Percentiles rank a stretch among this genome's conserved stretches.
These are phyloP conservation scores for Ditylenchus dipsaci DNA, from an alignment of 1,140 invertebrate species.

Conservation along the genomic window DNA sequence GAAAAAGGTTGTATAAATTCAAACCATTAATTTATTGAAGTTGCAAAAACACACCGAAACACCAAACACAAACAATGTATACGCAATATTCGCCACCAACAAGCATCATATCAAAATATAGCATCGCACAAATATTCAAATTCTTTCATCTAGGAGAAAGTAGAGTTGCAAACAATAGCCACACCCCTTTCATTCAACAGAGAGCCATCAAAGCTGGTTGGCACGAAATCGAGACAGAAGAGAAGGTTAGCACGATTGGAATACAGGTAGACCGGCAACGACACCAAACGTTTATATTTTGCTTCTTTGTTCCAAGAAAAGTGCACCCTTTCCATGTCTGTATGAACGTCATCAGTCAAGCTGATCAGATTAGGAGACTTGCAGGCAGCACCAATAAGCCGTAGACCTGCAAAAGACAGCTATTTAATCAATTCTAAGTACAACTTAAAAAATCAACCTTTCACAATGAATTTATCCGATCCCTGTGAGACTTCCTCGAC, in stretches of 20 bases:
- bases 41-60: too few species aligned
- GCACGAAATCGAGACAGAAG: slow-evolving; percentile 88
- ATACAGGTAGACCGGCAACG: slow-evolving; percentile 92
- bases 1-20: too few species aligned
- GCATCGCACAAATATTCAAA: too few species aligned
- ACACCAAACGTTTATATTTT: slow-evolving; percentile 61
- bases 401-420: slow-evolving; percentile 29
- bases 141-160: neutral
- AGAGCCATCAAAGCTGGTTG: slow-evolving; percentile 77
- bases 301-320: slow-evolving; percentile 45
- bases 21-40: too few species aligned
- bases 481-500: slow-evolving; percentile 61
- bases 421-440: neutral
- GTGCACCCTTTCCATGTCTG: slow-evolving; percentile 36
- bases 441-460: slow-evolving; percentile 59
- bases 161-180: slow-evolving; percentile 63
- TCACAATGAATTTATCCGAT: slow-evolving; percentile 76
- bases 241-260: slow-evolving; percentile 85
- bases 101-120: too few species aligned
- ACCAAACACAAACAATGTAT: too few species aligned
- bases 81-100: too few species aligned
- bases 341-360: slow-evolving; percentile 36
- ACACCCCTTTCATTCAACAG: slow-evolving; percentile 94
- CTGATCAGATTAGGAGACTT: slow-evolving; percentile 18
- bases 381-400: slow-evolving; percentile 37